Percentiles rank a stretch among this genome's conserved stretches.
These are phyloP conservation scores for Drosophila tanythrix DNA, from an alignment of 2,888 invertebrate species.

Conservation along the genomic window DNA sequence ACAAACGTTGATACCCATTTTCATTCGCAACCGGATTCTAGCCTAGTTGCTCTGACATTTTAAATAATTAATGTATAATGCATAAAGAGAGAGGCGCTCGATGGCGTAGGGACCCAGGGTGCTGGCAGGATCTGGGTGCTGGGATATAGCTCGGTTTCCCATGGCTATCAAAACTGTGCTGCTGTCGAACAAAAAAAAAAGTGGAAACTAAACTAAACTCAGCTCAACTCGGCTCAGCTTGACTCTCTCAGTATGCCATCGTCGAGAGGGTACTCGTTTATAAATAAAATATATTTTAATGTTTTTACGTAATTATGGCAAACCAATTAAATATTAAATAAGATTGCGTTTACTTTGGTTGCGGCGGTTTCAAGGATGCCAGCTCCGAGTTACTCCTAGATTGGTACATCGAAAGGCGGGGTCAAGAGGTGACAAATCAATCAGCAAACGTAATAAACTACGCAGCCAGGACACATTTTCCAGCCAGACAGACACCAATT, in stretches of 20 bases:
- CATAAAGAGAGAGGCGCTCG: conserved; percentile 45
- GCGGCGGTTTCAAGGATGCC: conserved; percentile 29
- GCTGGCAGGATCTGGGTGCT: background rate
- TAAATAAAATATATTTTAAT: conserved; percentile 79
- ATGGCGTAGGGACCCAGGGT: background rate
- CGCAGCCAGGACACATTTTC: conserved; percentile 41
- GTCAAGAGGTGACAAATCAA: conserved; percentile 69
- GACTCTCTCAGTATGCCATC: conserved; percentile 26
- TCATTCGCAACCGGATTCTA: conserved; percentile 58
- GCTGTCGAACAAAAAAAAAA: conserved; percentile 73
- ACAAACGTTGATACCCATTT: conserved; percentile 52
- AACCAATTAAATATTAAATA: conserved; percentile 76
- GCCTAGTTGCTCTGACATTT: conserved; percentile 79
- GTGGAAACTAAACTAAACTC: conserved; percentile 45
- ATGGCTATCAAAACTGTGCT: conserved; percentile 54
- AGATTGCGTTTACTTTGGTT: conserved; percentile 64
- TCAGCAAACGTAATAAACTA: conserved; percentile 74
- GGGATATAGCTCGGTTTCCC: conserved; percentile 20
- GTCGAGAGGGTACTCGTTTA: conserved; percentile 32
- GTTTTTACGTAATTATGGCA: conserved; percentile 78
- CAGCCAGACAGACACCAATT: conserved; percentile 75
- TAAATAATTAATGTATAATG: conserved; percentile 79
- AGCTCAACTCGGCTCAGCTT: conserved; percentile 19
- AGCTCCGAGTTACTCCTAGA: background rate
- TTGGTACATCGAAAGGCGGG: background rate